Evolutionary conservation across 2,888 invertebrate genomes (phyloP), one percentile per base, ranked within the genome.

Genomic region (Malthinus seriepunctatus): DNA sequence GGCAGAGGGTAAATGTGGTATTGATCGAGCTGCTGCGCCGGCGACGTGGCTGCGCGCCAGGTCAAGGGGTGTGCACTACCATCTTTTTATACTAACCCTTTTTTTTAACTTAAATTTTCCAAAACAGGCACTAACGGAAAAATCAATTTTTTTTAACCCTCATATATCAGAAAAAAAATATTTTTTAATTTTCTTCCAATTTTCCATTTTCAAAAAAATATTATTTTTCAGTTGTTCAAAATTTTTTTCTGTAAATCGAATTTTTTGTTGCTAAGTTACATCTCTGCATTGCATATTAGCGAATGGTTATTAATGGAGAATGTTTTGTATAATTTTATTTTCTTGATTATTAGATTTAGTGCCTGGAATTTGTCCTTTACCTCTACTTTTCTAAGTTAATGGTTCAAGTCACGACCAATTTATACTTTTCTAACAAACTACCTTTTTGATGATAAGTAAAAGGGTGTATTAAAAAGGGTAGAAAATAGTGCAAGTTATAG

Each of bases 1-100:
- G 71, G 68, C 66, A 70, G 63, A 64, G 70, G 69, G 71, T 65
- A 64, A 68, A 59, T 66, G 67, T 54, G 64, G 62, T 69, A 69
- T 67, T 68, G 69, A 68, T 70, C 69, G 67, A 55, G 61, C 44
- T 58, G 56, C 62, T 60, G 68, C 69, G 68, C 67, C 63, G 67
- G 64, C 64, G 66, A 63, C 62, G 63, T 65, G 63, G 65, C 67
- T 63, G 69, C 68, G 70, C 69, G 67, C 65, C 65, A 66, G 71
- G 71, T 71, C 71, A 71, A 51, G 63, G 63, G 59, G 63, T 68
- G 67, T 64, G 60, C 62, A 45, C 56, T 50, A 47, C 53, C 63
- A 52, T 53, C 57, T 57, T 56, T 32, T 44, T 32, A 54, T 50
- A 62, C 60, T 60, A 56, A 53, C 60, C 64, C 60, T 32, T 50